Percentiles rank a stretch among this genome's conserved stretches.
These are phyloP conservation scores for Habroteleia sp. DNA, from an alignment of 2,888 invertebrate genomes.

Conservation along the genomic window DNA sequence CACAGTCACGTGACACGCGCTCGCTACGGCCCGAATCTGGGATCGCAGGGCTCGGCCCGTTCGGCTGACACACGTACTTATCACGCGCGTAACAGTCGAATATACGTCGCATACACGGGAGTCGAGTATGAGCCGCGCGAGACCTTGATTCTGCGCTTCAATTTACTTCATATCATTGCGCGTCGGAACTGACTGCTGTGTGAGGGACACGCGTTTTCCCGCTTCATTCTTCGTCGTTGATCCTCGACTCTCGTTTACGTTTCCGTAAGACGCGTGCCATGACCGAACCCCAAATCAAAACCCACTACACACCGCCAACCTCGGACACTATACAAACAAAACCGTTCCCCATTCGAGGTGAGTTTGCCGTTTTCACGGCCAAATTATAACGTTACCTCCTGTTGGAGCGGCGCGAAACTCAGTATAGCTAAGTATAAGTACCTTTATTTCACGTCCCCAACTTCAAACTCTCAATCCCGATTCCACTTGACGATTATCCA, in stretches of 20 bases:
- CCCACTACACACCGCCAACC: slow-evolving; percentile 85
- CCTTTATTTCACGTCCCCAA: no score
- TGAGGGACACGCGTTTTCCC: not conserved
- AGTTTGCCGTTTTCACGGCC: slow-evolving; percentile 70
- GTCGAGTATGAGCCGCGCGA: slow-evolving; percentile 50
- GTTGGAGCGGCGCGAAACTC: no score
- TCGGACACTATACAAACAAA: slow-evolving; percentile 94
- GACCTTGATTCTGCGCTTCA: slow-evolving; percentile 54
- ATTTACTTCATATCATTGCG: slow-evolving; percentile 49
- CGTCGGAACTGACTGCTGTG: slow-evolving; percentile 3
- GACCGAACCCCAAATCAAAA: slow-evolving; percentile 72
- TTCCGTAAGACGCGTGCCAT: slow-evolving; percentile 53
- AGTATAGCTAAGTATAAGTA: no score
- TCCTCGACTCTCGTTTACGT: slow-evolving; percentile 1
- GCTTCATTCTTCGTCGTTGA: not conserved
- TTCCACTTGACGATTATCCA: no score
- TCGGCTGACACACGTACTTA: slow-evolving; percentile 33
- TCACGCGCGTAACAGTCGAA: slow-evolving; percentile 38
- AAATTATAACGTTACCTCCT: no score
- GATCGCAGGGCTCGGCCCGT: slow-evolving; percentile 3
- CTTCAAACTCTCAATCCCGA: no score
- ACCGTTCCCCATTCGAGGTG: slow-evolving; percentile 93
- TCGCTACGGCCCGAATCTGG: no score
- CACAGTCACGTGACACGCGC: no score
- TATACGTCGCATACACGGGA: slow-evolving; percentile 45